Percentiles rank a stretch among this genome's conserved stretches.
Evolutionary conservation across 2,888 invertebrate genomes (phyloP).

Genomic region (Troilus luridus): DNA sequence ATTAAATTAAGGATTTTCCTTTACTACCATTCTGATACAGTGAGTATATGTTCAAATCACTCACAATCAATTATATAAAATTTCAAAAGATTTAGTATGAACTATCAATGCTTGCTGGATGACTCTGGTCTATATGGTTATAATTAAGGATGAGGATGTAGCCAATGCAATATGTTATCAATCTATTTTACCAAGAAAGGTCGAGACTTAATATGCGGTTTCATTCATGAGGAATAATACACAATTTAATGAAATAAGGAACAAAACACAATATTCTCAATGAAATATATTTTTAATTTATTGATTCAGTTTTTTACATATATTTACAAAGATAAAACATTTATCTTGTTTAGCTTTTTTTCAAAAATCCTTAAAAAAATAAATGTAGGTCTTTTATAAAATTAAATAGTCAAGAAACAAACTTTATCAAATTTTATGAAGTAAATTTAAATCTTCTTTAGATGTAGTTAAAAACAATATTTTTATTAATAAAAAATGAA

Average conservation of each 20-base stretch:
- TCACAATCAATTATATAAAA: too few relatives aligned
- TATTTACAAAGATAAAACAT: conserved; percentile 8
- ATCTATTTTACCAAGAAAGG: too few relatives aligned
- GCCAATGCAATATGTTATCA: too few relatives aligned
- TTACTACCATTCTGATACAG: too few relatives aligned
- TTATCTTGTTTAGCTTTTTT: not conserved
- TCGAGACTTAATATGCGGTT: too few relatives aligned
- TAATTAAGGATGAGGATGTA: too few relatives aligned
- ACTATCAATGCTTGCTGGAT: too few relatives aligned
- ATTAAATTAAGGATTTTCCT: too few relatives aligned
- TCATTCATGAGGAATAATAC: too few relatives aligned
- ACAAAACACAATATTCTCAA: not conserved
- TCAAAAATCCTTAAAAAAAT: conserved; percentile 2
- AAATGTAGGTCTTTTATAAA: not conserved
- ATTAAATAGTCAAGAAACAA: not conserved
- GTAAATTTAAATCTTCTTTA: not conserved
- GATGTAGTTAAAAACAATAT: not conserved
- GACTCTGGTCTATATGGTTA: too few relatives aligned
- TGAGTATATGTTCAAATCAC: too few relatives aligned
- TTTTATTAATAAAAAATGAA: not conserved
- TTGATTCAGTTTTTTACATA: not conserved
- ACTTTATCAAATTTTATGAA: not conserved
- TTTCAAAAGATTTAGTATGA: too few relatives aligned
- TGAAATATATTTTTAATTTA: not conserved
- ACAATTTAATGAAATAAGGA: not conserved